These are phyloP conservation scores for Symphodus melops DNA, from an alignment of 2,113 vertebrate genomes.

Conservation along the genomic window DNA sequence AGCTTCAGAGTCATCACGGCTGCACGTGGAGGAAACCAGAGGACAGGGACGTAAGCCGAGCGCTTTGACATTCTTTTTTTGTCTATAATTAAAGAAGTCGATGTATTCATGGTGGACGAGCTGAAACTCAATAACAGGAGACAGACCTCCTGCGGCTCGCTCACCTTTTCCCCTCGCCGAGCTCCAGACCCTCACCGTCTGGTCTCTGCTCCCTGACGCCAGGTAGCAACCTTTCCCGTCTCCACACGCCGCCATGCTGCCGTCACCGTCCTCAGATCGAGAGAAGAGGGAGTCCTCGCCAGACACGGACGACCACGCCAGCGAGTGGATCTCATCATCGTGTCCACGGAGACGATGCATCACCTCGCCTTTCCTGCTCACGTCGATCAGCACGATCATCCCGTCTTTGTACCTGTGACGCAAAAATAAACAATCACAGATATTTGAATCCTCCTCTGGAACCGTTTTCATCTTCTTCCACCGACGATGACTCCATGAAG, in stretches of 20 bases:
- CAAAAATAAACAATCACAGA: neutral
- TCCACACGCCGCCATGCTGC: constrained; percentile 73
- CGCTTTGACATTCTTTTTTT: too few species aligned
- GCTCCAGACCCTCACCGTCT: constrained; percentile 95
- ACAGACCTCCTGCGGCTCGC: neutral
- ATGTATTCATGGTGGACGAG: too few species aligned
- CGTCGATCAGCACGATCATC: constrained; percentile 92
- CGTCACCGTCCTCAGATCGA: constrained; percentile 83
- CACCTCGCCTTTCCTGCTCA: constrained; percentile 92
- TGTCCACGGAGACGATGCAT: constrained; percentile 92
- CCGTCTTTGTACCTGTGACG: constrained; percentile 94
- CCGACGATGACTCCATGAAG: too few species aligned
- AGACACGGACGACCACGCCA: constrained; percentile 89
- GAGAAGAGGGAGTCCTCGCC: constrained; percentile 76
- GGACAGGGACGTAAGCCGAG: too few species aligned
- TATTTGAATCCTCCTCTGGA: neutral
- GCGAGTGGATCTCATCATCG: constrained; percentile 94
- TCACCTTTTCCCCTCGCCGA: constrained; percentile 89
- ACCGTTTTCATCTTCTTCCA: too few species aligned
- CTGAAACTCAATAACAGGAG: too few species aligned
- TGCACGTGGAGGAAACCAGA: constrained; percentile 38
- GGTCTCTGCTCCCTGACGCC: constrained; percentile 96
- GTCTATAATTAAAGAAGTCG: too few species aligned
- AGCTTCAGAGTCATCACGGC: constrained; percentile 91
- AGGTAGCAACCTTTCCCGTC: constrained; percentile 84